Evolutionary conservation across 2,113 vertebrate genomes (phyloP).

Genomic region (Otis tarda): DNA sequence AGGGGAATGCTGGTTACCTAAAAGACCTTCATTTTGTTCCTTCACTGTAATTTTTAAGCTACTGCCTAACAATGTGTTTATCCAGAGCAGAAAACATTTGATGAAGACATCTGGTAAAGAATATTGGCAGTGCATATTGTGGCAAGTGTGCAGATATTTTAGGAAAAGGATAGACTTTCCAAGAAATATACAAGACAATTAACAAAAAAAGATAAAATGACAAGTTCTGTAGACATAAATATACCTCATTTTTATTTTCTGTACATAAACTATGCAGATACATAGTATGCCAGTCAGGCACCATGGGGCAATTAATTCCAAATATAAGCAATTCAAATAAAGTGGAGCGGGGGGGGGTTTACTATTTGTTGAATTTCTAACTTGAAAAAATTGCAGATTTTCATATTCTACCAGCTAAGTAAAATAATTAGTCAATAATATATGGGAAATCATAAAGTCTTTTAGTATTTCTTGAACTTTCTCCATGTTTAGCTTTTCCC

Average conservation of each 20-base stretch:
- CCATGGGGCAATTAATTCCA: not conserved
- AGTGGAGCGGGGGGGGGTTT: rapidly evolving
- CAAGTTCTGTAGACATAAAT: not conserved
- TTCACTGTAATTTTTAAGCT: not conserved
- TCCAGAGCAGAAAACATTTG: not conserved
- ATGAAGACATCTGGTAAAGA: not conserved
- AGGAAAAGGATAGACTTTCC: not conserved
- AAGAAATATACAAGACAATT: not conserved
- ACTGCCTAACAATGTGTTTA: not conserved
- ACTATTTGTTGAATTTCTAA: not conserved
- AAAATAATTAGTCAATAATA: not conserved
- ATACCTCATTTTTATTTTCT: not conserved
- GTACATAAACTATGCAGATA: not conserved
- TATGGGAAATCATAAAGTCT: not conserved
- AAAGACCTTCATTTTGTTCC: not conserved
- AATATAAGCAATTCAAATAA: not conserved
- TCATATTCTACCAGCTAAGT: not conserved
- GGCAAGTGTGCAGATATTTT: not conserved
- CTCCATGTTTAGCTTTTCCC: not conserved
- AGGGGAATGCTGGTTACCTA: not conserved
- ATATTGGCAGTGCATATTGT: not conserved
- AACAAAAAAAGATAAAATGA: not conserved
- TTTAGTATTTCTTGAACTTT: not conserved
- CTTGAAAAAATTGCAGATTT: not conserved
- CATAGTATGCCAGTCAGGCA: not conserved